Evolutionary conservation across 2,888 invertebrate species (phyloP).

Genomic region (Leucoma salicis): DNA sequence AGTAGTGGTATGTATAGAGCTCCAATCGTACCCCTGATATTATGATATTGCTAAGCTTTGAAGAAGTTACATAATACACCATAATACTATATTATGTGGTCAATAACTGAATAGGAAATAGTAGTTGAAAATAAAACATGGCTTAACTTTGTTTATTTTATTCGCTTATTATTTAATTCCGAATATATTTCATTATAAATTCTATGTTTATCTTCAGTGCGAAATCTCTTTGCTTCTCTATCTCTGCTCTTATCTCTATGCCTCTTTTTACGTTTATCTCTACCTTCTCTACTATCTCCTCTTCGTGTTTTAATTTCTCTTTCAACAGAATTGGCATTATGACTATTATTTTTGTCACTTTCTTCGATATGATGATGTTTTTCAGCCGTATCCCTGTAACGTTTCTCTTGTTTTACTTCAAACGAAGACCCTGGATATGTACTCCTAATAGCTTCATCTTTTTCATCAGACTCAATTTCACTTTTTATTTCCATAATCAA

Average conservation of each 20-base stretch:
- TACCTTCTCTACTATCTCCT: conserved; percentile 2
- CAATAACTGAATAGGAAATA: too few species aligned
- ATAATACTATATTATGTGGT: too few species aligned
- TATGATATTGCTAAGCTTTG: too few species aligned
- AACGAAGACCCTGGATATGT: background rate
- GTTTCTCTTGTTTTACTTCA: background rate
- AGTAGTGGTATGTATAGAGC: too few species aligned
- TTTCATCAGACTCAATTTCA: background rate
- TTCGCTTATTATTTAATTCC: conserved; percentile 3
- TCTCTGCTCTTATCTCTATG: conserved; percentile 11
- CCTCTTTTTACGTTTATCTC: conserved; percentile 7
- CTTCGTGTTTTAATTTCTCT: background rate
- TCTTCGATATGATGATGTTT: background rate
- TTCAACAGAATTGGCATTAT: background rate
- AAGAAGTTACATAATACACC: too few species aligned
- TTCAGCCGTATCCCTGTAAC: background rate
- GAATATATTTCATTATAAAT: conserved; percentile 10
- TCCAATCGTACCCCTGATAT: too few species aligned
- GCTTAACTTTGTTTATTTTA: background rate
- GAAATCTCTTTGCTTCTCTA: conserved; percentile 1
- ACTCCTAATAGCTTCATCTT: background rate
- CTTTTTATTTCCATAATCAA: conserved; percentile 6
- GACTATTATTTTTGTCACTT: conserved; percentile 1
- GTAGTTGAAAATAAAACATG: background rate
- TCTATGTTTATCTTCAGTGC: conserved; percentile 8